These are phyloP conservation scores for Silurus asotus DNA, from an alignment of 2,113 vertebrate genomes.

Conservation along the genomic window DNA sequence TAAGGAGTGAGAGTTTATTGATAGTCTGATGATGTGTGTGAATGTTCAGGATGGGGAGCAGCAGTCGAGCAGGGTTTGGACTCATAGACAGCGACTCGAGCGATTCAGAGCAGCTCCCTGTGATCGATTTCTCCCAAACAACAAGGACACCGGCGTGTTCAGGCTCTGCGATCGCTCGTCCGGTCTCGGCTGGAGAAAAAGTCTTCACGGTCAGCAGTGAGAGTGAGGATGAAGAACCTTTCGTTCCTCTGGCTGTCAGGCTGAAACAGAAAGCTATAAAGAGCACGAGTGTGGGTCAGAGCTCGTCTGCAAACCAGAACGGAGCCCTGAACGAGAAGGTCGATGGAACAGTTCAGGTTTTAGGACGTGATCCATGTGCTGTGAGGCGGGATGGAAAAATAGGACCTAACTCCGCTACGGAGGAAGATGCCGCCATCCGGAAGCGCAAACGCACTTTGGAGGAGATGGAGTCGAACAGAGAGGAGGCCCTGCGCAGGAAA, in stretches of 20 bases:
- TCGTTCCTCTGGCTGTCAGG: constrained; percentile 71
- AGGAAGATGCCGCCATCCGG: not conserved
- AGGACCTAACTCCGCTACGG: not conserved
- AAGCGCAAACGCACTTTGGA: constrained; percentile 61
- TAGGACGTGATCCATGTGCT: not conserved
- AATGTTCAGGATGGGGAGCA: constrained; percentile 57
- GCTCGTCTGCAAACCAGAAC: not conserved
- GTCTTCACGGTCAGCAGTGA: constrained; percentile 73
- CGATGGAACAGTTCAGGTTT: not conserved
- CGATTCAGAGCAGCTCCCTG: constrained; percentile 74
- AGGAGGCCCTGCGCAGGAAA: constrained; percentile 55
- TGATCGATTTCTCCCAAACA: constrained; percentile 69
- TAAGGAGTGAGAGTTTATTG: not conserved
- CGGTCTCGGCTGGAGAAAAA: not conserved
- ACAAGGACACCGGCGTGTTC: constrained; percentile 8
- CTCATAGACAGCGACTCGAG: constrained; percentile 65
- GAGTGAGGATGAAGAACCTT: constrained; percentile 69
- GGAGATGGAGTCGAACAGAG: constrained; percentile 54
- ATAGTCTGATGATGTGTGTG: not conserved
- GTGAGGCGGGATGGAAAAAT: not conserved
- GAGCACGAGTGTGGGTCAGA: not conserved
- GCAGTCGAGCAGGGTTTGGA: constrained; percentile 32
- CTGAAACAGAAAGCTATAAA: constrained; percentile 61
- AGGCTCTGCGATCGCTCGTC: constrained; percentile 20
- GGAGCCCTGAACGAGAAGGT: not conserved